Conservation (phyloP, 2,888 invertebrate genomes). For the Hydrotaea diabolus region DNA sequence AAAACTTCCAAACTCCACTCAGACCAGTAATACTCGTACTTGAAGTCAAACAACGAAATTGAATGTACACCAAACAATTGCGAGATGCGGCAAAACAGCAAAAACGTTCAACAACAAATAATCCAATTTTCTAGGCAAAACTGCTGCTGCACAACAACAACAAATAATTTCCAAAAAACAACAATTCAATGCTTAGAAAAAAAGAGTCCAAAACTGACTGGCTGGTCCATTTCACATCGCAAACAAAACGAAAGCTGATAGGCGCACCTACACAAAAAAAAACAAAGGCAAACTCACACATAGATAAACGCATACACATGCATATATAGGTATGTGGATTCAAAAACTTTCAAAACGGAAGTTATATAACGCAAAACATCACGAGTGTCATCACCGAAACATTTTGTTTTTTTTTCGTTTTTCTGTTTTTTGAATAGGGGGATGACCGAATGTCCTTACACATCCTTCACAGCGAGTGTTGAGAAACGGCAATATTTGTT, state of each 20-base stretch:
- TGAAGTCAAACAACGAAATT: constrained; percentile 30
- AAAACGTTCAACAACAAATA: background rate
- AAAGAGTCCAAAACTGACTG: constrained; percentile 49
- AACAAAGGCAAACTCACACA: background rate
- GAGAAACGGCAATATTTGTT: background rate
- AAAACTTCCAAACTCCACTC: background rate
- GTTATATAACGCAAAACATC: constrained; percentile 9
- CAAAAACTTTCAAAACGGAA: constrained; percentile 5
- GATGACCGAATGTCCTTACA: background rate
- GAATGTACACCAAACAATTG: constrained; percentile 9
- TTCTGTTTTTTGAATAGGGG: no score
- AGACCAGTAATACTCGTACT: constrained; percentile 6
- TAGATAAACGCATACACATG: background rate
- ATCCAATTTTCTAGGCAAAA: background rate
- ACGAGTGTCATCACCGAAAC: constrained; percentile 21
- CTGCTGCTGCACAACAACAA: background rate
- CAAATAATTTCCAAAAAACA: background rate
- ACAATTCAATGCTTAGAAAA: background rate
- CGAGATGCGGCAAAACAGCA: constrained; percentile 15
- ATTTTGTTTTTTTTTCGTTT: background rate
- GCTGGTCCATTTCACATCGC: constrained; percentile 49
- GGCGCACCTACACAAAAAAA: background rate
- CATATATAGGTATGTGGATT: background rate
- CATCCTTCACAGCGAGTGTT: background rate
- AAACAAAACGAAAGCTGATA: constrained; percentile 33